phyloP scores from a whole-genome alignment of 2,888 invertebrate genomes.

The Anagyrus pseudococci region DNA sequence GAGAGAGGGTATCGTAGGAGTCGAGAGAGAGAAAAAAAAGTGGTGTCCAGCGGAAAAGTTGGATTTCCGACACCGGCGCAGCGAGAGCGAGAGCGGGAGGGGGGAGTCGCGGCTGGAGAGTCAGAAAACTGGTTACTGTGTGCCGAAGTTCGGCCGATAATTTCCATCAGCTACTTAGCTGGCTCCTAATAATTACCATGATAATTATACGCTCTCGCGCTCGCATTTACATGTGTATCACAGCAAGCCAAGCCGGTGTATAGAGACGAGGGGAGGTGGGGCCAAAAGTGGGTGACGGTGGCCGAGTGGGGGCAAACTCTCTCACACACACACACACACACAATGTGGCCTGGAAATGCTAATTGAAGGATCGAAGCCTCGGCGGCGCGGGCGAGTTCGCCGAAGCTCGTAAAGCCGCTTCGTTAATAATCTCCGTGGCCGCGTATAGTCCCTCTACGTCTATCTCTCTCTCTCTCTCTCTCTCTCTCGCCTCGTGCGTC shows the following conservation, averaged over 20 bases:
- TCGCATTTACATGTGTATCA: constrained; percentile 37
- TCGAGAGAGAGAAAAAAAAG: constrained; percentile 6
- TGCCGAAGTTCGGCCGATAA: constrained; percentile 52
- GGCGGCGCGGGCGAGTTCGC: constrained; percentile 11
- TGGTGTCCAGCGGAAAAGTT: not conserved
- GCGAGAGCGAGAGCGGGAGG: not conserved
- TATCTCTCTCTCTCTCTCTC: no score
- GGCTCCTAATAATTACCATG: constrained; percentile 58
- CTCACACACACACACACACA: constrained; percentile 33
- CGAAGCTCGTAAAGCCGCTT: constrained; percentile 29
- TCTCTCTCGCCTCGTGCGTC: not conserved
- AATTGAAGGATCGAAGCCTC: constrained; percentile 53
- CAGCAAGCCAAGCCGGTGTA: no score
- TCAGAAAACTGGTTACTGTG: constrained; percentile 40
- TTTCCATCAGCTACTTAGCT: constrained; percentile 58
- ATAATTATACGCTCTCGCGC: constrained; percentile 54
- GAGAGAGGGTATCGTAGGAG: no score
- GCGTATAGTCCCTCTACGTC: no score
- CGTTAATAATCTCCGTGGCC: constrained; percentile 29
- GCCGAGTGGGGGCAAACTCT: not conserved
- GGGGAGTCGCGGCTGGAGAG: not conserved
- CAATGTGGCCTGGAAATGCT: constrained; percentile 56
- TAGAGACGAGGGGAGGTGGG: no score
- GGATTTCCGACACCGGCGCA: not conserved
- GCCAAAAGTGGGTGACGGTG: not conserved